phyloP scores from a whole-genome alignment of 2,888 invertebrate species.

The Merodon equestris region DNA sequence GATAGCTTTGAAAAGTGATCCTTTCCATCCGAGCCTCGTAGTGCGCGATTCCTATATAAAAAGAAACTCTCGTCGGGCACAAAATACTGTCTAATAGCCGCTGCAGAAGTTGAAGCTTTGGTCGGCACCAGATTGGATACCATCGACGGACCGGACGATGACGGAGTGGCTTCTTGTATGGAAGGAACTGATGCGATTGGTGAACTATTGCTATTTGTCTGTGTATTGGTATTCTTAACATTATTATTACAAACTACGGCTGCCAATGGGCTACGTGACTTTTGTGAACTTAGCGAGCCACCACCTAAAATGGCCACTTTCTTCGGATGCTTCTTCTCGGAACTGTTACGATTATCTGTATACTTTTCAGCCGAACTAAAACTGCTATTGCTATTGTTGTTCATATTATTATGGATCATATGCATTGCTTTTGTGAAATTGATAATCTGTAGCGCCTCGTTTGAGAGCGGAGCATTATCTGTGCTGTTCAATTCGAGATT shows the following conservation, averaged over 20 bases:
- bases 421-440: conserved; percentile 28
- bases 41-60: conserved; percentile 75
- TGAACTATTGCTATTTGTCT: conserved; percentile 21
- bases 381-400: conserved; percentile 53
- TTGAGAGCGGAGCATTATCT: conserved; percentile 72
- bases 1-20: conserved; percentile 87
- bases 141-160: conserved; percentile 30
- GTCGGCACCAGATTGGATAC: neutral
- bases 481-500: conserved; percentile 71
- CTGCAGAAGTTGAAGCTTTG: conserved; percentile 19
- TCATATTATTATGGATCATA: conserved; percentile 27
- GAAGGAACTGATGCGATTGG: conserved; percentile 23
- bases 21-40: conserved; percentile 73
- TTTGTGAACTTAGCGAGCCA: conserved; percentile 69
- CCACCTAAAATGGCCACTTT: conserved; percentile 72
- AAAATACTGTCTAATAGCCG: conserved; percentile 53
- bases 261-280: conserved; percentile 75
- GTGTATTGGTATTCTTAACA: conserved; percentile 73
- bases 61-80: conserved; percentile 76
- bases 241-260: conserved; percentile 76
- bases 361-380: conserved; percentile 57
- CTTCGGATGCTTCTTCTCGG: conserved; percentile 71
- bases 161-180: conserved; percentile 34
- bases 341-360: conserved; percentile 60
- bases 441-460: conserved; percentile 71